Percentiles rank a stretch among this genome's conserved stretches.
These are phyloP conservation scores for Stegodyphus mimosarum DNA, from an alignment of 1,140 invertebrate species.

Conservation along the genomic window DNA sequence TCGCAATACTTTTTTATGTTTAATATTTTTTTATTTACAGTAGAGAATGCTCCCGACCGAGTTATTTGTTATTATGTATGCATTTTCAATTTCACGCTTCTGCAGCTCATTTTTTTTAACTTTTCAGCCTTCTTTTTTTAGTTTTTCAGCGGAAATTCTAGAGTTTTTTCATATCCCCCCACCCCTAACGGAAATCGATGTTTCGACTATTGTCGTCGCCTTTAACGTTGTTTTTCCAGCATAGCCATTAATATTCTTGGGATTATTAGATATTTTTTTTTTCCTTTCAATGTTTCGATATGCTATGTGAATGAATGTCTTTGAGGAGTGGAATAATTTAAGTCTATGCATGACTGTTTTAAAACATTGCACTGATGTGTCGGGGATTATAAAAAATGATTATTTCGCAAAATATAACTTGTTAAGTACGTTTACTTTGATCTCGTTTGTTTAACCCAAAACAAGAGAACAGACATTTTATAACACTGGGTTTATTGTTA, in stretches of 20 bases:
- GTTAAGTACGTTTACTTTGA: no score
- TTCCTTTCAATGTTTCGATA: background rate
- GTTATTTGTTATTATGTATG: conserved; percentile 60
- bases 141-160: background rate
- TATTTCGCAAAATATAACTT: no score
- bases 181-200: conserved; percentile 51
- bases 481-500: no score
- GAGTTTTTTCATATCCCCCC: conserved; percentile 21
- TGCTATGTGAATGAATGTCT: background rate
- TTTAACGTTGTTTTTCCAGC: conserved; percentile 31
- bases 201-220: conserved; percentile 2
- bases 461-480: no score
- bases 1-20: background rate
- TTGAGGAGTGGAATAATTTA: background rate
- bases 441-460: no score
- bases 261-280: conserved; percentile 24
- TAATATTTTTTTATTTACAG: conserved; percentile 24
- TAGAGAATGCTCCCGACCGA: conserved; percentile 19
- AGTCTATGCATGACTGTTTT: background rate
- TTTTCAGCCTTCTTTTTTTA: background rate
- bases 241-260: conserved; percentile 48
- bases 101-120: conserved; percentile 6
- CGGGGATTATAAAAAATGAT: no score
- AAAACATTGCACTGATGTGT: no score
- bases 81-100: conserved; percentile 53